A percentile compares a stretch with the other conserved stretches of the same genome.
Conservation (phyloP, 1,140 invertebrate genomes). For the Apocrypta bakeri region DNA sequence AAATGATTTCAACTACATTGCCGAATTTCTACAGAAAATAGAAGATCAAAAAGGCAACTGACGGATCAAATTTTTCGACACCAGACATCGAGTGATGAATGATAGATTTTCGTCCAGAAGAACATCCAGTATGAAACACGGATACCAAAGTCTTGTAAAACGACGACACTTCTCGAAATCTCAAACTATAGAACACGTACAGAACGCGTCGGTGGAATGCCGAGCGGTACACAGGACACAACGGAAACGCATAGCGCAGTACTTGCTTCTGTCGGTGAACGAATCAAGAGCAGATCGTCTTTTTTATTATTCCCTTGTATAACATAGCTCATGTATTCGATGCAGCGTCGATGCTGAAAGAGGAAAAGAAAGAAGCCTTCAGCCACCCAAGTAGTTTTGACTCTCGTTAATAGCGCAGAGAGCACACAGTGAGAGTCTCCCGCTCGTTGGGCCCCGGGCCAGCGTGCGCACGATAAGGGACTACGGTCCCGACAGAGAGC, state of each 20-base stretch:
- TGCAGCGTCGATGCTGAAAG: constrained; percentile 35
- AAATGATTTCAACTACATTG: too few species aligned
- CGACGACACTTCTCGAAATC: too few species aligned
- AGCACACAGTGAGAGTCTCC: constrained; percentile 12
- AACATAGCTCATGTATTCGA: not conserved
- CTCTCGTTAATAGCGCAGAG: constrained; percentile 62
- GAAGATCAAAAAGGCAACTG: too few species aligned
- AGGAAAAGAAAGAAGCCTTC: constrained; percentile 37
- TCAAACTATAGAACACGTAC: too few species aligned
- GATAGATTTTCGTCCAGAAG: too few species aligned
- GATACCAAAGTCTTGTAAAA: not conserved
- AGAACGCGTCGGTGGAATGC: not conserved
- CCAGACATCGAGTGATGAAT: not conserved
- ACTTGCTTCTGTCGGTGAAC: constrained; percentile 33
- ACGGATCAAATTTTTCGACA: not conserved
- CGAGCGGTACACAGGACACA: not conserved
- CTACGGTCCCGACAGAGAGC: not conserved
- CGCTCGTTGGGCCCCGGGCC: not conserved
- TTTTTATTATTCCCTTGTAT: not conserved
- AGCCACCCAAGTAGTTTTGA: constrained; percentile 69
- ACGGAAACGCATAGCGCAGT: not conserved
- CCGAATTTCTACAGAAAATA: not conserved
- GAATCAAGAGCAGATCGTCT: not conserved
- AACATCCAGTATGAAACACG: too few species aligned
- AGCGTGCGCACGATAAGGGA: constrained; percentile 20